Base-by-base conservation (phyloP, 2,113 vertebrate species). In the Amblyopsis rosae region DNA sequence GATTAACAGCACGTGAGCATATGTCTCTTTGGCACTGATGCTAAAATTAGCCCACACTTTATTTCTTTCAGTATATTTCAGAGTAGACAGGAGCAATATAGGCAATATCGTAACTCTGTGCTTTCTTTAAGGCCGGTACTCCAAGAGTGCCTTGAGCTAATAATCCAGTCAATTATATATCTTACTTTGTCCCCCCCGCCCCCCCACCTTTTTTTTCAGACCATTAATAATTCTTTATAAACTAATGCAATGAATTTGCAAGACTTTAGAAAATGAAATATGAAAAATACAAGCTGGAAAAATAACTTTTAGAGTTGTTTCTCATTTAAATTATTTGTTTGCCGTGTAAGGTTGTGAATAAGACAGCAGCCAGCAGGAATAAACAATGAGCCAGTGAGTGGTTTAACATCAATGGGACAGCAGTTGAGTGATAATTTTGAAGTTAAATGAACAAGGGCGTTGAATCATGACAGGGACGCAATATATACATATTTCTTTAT, bases 401-500 rank as follows among this genome's bases (percentile, higher is more conserved):
- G 68, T 69, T 78, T 59, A 35, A 57, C 79, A 74, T 45, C 70
- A 68, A 67, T n/a, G 16, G 82, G 65, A 80, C 83, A 73, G 87
- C 82, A 81, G 53, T 71, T 72, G 63, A 83, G 69, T 70, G 51
- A 6, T 6, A 15, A 74, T 72, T 78, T 75, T 50, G 75, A 70
- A 49, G 65, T 80, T 83, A 82, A 32, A 81, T 78, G 77, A 72
- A 62, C 69, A 61, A 80, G 66, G 72, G 75, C 53, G 80, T 17
- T 13, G 8, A 58, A 32, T 16, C 4, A 67, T 41, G 26, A 45
- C 6, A 53, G 35, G 17, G 10, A 49, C 15, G 6, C 17, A 54
- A 46, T 35, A 83, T 77, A 89, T 87, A 90, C 88, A 90, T 88
- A 90, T 81, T 78, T 76, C 45, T 75, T 67, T 41, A 79, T 74